phyloP scores from a whole-genome alignment of 2,888 invertebrate species.

The Epistrophella euchroma region DNA sequence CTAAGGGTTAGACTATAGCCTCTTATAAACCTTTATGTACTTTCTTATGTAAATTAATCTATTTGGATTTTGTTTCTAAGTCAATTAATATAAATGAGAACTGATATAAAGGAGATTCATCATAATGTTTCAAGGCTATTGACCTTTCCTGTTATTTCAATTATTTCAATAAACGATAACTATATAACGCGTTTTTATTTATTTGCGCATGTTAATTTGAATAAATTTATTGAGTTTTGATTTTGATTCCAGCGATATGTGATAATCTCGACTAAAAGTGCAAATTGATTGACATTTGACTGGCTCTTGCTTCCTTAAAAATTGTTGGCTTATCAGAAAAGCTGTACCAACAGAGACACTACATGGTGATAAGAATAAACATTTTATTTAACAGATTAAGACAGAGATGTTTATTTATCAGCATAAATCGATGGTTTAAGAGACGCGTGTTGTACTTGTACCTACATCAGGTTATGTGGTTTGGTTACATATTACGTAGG shows the following conservation, averaged over 20 bases:
- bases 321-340: not conserved
- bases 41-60: too few relatives aligned
- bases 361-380: not conserved
- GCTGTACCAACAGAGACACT: not conserved
- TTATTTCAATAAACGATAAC: not conserved
- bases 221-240: slow-evolving; percentile 18
- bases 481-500: too few relatives aligned
- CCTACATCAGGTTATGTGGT: not conserved
- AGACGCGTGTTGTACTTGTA: slow-evolving; percentile 11
- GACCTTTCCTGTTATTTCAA: not conserved
- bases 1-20: slow-evolving; percentile 3
- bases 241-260: not conserved
- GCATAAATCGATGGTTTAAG: not conserved
- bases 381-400: not conserved
- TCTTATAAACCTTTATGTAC: not conserved
- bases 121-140: slow-evolving; percentile 33
- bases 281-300: slow-evolving; percentile 38
- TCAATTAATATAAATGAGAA: slow-evolving; percentile 5
- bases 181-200: not conserved
- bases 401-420: not conserved
- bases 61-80: slow-evolving; percentile 24
- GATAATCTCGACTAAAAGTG: slow-evolving; percentile 19
- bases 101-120: slow-evolving; percentile 1
- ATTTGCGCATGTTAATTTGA: not conserved
- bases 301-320: slow-evolving; percentile 19